Conservation (phyloP, 30 jellyfish, hydroid and myxozoan genomes). For the Morbakka virulenta region DNA sequence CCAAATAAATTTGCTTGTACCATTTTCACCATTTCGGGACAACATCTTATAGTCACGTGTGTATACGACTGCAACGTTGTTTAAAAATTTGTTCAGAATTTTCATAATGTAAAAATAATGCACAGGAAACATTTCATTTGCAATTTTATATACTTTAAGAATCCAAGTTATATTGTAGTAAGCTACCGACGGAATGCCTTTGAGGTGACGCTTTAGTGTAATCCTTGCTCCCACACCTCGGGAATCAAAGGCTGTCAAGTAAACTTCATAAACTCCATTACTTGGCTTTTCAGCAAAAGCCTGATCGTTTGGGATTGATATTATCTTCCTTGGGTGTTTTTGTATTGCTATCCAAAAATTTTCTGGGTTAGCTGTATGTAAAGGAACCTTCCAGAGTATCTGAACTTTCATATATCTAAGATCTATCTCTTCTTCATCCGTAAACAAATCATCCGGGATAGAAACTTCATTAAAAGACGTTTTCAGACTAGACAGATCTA, state of each 20-base stretch:
- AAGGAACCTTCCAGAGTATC: background rate
- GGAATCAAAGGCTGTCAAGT: constrained; percentile 41
- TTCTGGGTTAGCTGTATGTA: constrained; percentile 1
- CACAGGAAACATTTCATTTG: constrained; percentile 25
- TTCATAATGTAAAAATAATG: constrained; percentile 24
- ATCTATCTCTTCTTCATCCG: constrained; percentile 88
- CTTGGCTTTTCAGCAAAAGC: background rate
- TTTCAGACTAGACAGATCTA: background rate
- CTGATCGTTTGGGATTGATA: constrained; percentile 31
- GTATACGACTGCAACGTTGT: constrained; percentile 30
- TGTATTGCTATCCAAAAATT: constrained; percentile 42
- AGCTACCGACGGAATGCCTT: constrained; percentile 23
- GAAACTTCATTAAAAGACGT: background rate
- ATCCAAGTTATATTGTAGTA: constrained; percentile 50
- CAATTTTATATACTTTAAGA: constrained; percentile 8
- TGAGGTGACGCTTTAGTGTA: constrained; percentile 16
- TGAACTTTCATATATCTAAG: constrained; percentile 41
- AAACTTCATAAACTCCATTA: background rate
- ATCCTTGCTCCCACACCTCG: constrained; percentile 17
- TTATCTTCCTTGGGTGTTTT: constrained; percentile 26
- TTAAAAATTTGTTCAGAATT: constrained; percentile 19
- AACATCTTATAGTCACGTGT: constrained; percentile 39
- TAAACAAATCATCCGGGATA: constrained; percentile 46
- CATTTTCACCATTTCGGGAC: background rate
- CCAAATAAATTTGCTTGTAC: constrained; percentile 47